Evolutionary conservation across 1,140 invertebrate genomes (phyloP).

Genomic region (Formica selysi): DNA sequence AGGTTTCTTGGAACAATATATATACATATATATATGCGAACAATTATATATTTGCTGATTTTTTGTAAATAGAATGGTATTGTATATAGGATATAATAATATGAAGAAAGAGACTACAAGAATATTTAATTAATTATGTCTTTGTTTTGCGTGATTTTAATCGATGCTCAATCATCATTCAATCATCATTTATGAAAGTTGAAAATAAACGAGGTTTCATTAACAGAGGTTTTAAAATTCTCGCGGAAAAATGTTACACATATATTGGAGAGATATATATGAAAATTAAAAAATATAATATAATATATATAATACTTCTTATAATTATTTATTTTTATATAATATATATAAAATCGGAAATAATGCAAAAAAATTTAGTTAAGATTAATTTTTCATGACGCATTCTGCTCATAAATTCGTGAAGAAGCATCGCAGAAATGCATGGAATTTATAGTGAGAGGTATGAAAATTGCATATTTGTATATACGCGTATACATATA

Average conservation of each 20-base stretch:
- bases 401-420: background rate
- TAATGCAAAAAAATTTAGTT: background rate
- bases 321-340: background rate
- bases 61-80: background rate
- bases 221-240: background rate
- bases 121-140: constrained; percentile 22
- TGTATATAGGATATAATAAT: background rate
- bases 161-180: background rate
- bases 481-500: background rate
- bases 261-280: too few relatives aligned
- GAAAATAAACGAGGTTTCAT: background rate
- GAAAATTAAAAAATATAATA: background rate
- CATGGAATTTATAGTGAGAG: constrained; percentile 21
- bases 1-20: background rate
- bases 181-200: background rate
- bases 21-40: background rate
- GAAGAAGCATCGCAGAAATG: background rate
- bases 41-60: background rate
- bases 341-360: background rate
- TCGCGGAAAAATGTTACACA: background rate
- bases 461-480: background rate
- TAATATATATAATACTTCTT: background rate
- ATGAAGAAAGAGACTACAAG: background rate
- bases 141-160: background rate
- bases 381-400: background rate